phyloP scores from a whole-genome alignment of 1,140 invertebrate species.

The Cecropterus lyciades region DNA sequence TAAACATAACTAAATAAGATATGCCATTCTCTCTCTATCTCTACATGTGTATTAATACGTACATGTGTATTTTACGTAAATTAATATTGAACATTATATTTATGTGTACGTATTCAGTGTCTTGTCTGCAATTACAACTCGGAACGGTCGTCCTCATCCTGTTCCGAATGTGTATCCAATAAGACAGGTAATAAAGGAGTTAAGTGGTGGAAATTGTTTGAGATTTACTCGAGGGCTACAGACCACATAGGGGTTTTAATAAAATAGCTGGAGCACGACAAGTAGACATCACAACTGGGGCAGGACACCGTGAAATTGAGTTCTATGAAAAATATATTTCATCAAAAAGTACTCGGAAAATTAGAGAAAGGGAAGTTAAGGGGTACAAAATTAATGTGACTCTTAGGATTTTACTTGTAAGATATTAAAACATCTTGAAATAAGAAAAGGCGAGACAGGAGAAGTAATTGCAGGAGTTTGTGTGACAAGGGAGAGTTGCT shows the following conservation, averaged over 20 bases:
- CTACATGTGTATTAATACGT: too few species aligned
- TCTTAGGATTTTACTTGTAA: not conserved
- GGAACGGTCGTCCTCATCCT: not conserved
- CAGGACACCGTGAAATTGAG: conserved; percentile 12
- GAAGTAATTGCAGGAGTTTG: too few species aligned
- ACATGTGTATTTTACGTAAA: too few species aligned
- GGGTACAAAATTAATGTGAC: not conserved
- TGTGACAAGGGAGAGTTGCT: too few species aligned
- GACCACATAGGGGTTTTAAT: conserved; percentile 9
- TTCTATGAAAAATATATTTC: not conserved
- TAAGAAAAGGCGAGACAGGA: too few species aligned
- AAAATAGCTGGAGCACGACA: conserved; percentile 17
- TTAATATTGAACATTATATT: too few species aligned
- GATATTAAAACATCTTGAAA: too few species aligned
- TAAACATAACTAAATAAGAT: too few species aligned
- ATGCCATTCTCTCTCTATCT: too few species aligned
- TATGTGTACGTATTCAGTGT: too few species aligned
- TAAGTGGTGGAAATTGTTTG: conserved; percentile 22
- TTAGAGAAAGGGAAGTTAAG: not conserved
- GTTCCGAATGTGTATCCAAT: conserved; percentile 12
- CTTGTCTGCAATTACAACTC: not conserved
- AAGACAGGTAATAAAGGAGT: conserved; percentile 24
- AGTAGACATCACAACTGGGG: not conserved
- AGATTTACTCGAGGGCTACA: conserved; percentile 8
- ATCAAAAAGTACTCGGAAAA: too few species aligned